Conservation (phyloP, 1,140 invertebrate genomes). For the Pseudomyrmex dendroicus region DNA sequence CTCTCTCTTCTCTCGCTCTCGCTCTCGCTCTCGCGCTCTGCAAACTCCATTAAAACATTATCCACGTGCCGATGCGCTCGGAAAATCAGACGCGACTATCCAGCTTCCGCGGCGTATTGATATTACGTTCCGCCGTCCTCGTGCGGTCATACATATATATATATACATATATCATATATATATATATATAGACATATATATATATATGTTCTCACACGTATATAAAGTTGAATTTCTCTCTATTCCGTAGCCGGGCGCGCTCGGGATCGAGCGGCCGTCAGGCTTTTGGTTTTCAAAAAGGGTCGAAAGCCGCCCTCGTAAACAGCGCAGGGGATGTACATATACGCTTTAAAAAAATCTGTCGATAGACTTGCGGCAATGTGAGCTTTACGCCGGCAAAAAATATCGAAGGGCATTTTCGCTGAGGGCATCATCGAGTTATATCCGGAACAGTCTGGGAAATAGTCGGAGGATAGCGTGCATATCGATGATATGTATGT, state of each 20-base stretch:
- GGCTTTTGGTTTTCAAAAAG: constrained; percentile 65
- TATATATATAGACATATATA: neutral
- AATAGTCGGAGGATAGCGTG: constrained; percentile 12
- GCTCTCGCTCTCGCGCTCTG: constrained; percentile 76
- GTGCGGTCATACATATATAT: constrained; percentile 36
- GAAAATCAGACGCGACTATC: constrained; percentile 84
- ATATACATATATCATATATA: neutral
- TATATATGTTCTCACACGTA: neutral
- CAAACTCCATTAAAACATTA: constrained; percentile 86
- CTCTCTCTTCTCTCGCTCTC: too few relatives aligned
- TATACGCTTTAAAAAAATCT: constrained; percentile 19
- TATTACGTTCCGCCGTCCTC: constrained; percentile 70
- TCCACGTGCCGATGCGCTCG: constrained; percentile 85
- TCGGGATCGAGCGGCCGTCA: constrained; percentile 62
- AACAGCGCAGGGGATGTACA: constrained; percentile 42
- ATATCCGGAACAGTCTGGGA: neutral
- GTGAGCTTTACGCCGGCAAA: constrained; percentile 3
- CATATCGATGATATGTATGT: constrained; percentile 18
- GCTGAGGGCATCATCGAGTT: constrained; percentile 10
- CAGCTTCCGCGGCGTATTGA: constrained; percentile 72
- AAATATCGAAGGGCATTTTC: constrained; percentile 30
- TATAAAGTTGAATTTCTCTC: constrained; percentile 64
- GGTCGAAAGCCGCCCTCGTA: constrained; percentile 48
- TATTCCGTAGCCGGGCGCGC: constrained; percentile 57
- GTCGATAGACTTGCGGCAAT: constrained; percentile 44